Base-by-base conservation (phyloP, 2,113 vertebrate genomes). In the Nesoenas mayeri region DNA sequence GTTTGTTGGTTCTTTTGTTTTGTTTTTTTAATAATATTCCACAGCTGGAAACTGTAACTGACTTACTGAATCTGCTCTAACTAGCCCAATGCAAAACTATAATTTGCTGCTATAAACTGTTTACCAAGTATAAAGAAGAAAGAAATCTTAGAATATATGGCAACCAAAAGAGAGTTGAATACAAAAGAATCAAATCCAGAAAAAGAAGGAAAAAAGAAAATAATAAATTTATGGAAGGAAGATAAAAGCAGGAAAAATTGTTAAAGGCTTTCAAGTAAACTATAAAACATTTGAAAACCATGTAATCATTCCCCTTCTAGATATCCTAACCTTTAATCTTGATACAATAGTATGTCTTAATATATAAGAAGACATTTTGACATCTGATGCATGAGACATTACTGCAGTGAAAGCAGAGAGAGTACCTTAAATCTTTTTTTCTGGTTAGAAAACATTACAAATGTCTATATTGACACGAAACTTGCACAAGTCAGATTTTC, bases 391-490 rank as follows among this genome's bases (percentile, higher is more conserved):
- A 36, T 0, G 3, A 70, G 25, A 5, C 40, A 24, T 22, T 70
- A 32, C 9, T 19, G 51, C 29, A 74, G 8, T 18, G 18, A 80
- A 91, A 57, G 4, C 11, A 79, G 11, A 32, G 17, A 72, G 12
- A 77, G 31, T 5, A 74, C 34, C 32, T 40, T 26, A 3, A 15
- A 79, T 24, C 22, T 47, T 47, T 28, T 82, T 15, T 34, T 15
- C 61, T 70, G 18, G 8, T 40, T 57, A 79, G 50, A 75, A 91
- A 70, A 70, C 6, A 42, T 51, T 36, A 88, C 21, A 51, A 70
- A 36, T 2, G 1, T n/a, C 28, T 50, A 9, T 36, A 83, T 0
- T 31, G 20, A 58, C 4, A 26, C 1, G 56, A 61, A 28, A 60
- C 12, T 60, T 50, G 18, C 8, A 56, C 12, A 70, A 60, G 64